Conservation (phyloP, 2,888 invertebrate species). For the Hyalella azteca region DNA sequence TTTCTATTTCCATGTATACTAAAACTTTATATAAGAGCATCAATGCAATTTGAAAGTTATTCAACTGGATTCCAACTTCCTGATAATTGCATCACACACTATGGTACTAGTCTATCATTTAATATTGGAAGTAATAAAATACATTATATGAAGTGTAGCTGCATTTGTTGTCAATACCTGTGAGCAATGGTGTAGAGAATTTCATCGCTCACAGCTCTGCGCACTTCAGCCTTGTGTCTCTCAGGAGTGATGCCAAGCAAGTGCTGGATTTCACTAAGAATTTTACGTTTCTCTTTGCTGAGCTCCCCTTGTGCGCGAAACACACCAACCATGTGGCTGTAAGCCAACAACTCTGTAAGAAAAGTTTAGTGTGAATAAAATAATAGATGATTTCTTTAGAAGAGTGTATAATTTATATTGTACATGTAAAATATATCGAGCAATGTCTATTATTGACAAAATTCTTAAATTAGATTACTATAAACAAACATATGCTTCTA, state of each 20-base stretch:
- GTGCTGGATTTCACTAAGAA: conserved; percentile 81
- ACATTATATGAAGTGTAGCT: too few relatives aligned
- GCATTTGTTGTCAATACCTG: too few relatives aligned
- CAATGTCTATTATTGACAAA: neutral
- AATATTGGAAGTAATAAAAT: too few relatives aligned
- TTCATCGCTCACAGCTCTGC: conserved; percentile 91
- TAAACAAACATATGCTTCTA: neutral
- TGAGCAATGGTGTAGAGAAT: conserved; percentile 86
- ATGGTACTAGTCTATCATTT: too few relatives aligned
- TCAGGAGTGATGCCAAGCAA: conserved; percentile 86
- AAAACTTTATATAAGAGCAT: too few relatives aligned
- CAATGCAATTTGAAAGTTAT: too few relatives aligned
- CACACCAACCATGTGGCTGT: conserved; percentile 86
- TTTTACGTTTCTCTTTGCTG: conserved; percentile 80
- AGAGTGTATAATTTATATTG: neutral
- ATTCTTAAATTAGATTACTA: neutral
- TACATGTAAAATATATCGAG: neutral
- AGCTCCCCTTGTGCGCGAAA: conserved; percentile 91
- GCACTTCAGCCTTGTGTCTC: conserved; percentile 88
- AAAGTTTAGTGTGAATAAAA: conserved; percentile 37
- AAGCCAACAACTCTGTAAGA: conserved; percentile 85
- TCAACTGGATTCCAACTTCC: too few relatives aligned
- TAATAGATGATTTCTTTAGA: neutral
- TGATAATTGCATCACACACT: too few relatives aligned
- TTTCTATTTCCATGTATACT: too few relatives aligned